Evolutionary conservation across 2,888 invertebrate species (phyloP), one percentile per base, ranked within the genome.

Genomic region (Seira ritae): DNA sequence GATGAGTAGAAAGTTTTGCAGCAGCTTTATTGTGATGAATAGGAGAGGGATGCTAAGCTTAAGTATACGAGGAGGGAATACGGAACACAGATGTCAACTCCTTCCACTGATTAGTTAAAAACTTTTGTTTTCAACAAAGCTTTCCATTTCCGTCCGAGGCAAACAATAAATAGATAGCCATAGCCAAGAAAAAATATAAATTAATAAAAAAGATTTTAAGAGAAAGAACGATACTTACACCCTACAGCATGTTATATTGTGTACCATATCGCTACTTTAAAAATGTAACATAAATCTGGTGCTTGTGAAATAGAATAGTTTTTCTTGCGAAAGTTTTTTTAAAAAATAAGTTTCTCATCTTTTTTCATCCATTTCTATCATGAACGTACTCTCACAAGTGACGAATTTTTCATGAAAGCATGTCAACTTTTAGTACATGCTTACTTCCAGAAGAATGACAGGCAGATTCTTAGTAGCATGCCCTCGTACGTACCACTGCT

Each of bases 371-470:
- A 66, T n/a, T 50, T 50, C 17, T 50, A 12, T 50, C 12, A 50
- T 50, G 15, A 50, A 74, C 60, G 74, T 74, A 50, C 50, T 50
- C 15, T 50, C 8, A 8, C 31, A 62, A 66, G 74, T 55, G 74
- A 74, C 74, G 66, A 74, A 23, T 65, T 66, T 66, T 42, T 73
- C 65, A 37, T 60, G 72, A 72, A 72, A 72, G 72, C 72, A 72
- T 72, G 72, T 72, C 60, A 72, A 60, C 15, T 42, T 42, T 31
- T 31, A 31, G 31, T 60, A 17, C 60, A 10, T 60, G n/a, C 22
- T 19, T 15, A 19, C 31, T 42, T 42, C 31, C 69, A 31, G 0
- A 4, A 22, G 46, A 17, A 23, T 71, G 71, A 71, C 71, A 71
- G 70, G 12, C 50, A 50, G 6, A n/a, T 50, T 15, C 8, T 50